Evolutionary conservation across 2,113 vertebrate genomes (phyloP).

Genomic region (Esox niger): DNA sequence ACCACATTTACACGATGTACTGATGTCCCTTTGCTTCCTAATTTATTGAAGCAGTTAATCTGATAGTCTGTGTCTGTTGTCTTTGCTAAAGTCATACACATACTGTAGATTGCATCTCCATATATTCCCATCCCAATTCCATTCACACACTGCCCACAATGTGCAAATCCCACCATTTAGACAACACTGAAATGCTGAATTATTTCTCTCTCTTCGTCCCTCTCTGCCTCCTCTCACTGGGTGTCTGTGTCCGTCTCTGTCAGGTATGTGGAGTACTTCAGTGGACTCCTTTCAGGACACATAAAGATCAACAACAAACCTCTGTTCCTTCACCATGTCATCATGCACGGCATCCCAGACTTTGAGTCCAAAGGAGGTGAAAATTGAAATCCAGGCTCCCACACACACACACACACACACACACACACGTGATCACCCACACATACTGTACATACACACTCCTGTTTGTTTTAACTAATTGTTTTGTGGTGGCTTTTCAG

Average conservation of each 20-base stretch:
- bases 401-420: neutral
- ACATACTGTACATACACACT: conserved; percentile 7
- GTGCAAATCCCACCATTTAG: neutral
- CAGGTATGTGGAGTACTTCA: conserved; percentile 98
- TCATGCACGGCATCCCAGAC: conserved; percentile 97
- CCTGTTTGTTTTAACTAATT: conserved; percentile 33
- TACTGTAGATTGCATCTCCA: neutral
- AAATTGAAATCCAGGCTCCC: neutral
- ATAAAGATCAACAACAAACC: conserved; percentile 99
- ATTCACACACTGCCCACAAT: neutral
- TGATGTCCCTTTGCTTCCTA: neutral
- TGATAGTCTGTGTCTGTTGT: neutral
- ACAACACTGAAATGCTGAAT: neutral
- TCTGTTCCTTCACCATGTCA: conserved; percentile 95
- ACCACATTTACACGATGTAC: neutral
- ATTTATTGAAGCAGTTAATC: no score
- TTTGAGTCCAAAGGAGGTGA: conserved; percentile 94
- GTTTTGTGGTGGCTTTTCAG: conserved; percentile 62
- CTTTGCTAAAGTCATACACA: neutral
- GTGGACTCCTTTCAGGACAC: conserved; percentile 89
- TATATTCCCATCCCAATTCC: neutral
- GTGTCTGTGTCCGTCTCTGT: neutral
- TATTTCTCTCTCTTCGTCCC: neutral
- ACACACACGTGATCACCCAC: neutral
- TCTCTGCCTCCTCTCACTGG: neutral